A percentile compares a stretch with the other conserved stretches of the same genome.
Conservation (phyloP, 2,113 vertebrate genomes). For the Poeciliopsis prolifica region DNA sequence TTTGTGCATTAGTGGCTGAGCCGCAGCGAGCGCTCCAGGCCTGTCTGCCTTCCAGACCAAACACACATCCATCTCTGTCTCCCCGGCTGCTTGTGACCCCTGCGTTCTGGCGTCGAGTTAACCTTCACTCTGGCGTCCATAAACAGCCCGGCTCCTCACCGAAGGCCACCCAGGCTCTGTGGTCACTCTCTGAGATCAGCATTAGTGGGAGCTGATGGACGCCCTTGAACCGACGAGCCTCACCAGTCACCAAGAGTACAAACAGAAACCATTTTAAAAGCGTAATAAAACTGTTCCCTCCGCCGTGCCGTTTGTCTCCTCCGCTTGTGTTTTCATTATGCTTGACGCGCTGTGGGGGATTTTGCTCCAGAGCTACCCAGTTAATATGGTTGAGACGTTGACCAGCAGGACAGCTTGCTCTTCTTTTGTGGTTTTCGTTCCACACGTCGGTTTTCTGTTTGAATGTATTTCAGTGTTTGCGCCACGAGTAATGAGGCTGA, state of each 20-base stretch:
- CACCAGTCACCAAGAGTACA: constrained; percentile 19
- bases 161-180: constrained; percentile 61
- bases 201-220: constrained; percentile 41
- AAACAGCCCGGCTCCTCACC: constrained; percentile 40
- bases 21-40: constrained; percentile 41
- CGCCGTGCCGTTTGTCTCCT: constrained; percentile 5
- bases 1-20: constrained; percentile 26
- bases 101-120: constrained; percentile 50
- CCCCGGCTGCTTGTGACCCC: constrained; percentile 40
- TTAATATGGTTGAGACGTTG: not conserved
- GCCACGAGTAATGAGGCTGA: not conserved
- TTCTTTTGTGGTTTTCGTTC: not conserved
- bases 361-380: not conserved
- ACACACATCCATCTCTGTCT: constrained; percentile 61
- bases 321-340: not conserved
- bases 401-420: not conserved
- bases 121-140: constrained; percentile 50
- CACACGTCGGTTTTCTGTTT: not conserved
- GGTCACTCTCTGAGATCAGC: constrained; percentile 40
- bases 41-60: constrained; percentile 60
- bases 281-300: constrained; percentile 32
- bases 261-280: constrained; percentile 5
- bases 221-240: constrained; percentile 1
- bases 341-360: not conserved
- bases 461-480: not conserved